Base-by-base conservation (phyloP, 2,888 invertebrate species). In the Hartigia nigra region DNA sequence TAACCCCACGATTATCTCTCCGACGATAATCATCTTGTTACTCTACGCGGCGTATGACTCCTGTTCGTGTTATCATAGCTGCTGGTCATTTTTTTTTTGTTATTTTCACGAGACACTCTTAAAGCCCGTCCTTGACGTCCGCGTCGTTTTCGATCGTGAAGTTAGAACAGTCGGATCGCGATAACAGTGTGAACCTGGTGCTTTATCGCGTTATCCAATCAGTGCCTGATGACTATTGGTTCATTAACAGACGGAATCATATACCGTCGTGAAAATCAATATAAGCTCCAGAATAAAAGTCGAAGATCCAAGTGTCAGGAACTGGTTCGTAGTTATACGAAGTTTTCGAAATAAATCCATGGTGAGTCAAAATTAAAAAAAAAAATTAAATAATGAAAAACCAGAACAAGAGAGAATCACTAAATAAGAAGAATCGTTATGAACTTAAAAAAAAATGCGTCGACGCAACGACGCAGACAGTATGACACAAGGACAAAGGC, bases 401-500 rank as follows among this genome's bases (percentile, higher is more conserved):
- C 23, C 39, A 23, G 23, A 39, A 55, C 55, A 55, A 23, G 55
- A 55, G 55, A 55, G 55, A 55, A 55, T 55, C 55, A 0, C 23
- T 23, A 23, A 55, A 23, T 23, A 39, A 14, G 23, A 55, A 55
- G 23, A 9, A 55, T 55, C 55, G 55, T 0, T 9, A 23, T 2
- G 5, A n/a, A n/a, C 23, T 55, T 23, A 23, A 39, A 39, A 39
- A 39, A 39, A 55, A 55, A 55, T 55, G 9, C 55, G 55, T 55
- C 55, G 23, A 55, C 55, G 23, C 55, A 55, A 55, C 39, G 23
- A 55, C 55, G 55, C 9, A 55, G 55, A 55, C 55, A 23, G 5
- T 55, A 55, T 9, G 55, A 23, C 55, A 75, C 72, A 74, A 80
- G 81, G 80, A 77, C 81, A 80, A 81, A 80, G 77, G 78, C 76